Base-by-base conservation (phyloP, 1,140 invertebrate genomes). In the Drosophila equinoxialis region DNA sequence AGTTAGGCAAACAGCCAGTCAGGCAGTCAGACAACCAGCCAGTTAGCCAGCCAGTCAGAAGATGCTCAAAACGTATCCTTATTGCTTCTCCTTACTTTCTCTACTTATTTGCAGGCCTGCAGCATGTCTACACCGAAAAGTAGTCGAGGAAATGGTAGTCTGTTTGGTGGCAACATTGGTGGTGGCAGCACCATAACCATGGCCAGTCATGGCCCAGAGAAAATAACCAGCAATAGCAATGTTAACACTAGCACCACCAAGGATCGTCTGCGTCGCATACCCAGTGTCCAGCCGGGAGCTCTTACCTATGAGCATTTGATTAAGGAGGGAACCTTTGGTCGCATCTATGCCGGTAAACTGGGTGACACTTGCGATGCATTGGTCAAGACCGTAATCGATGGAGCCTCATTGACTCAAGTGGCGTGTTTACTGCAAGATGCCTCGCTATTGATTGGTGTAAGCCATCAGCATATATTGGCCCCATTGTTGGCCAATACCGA, bases 371-470 rank as follows among this genome's bases (percentile, higher is more conserved):
- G 96, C 84, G 95, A 97, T 65, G 96, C 97, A 26, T 94, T 96
- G 69, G 95, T 98, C 62, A 98, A 98, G 93, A 97, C 97, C 30
- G 96, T 94, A 93, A 68, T 94, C 96, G 97, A 97, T 89, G 95
- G 96, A 42, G 97, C 97, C 10, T 96, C 96, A 3, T 94, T 95
- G 54, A 95, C 96, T 82, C 97, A 98, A 92, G 95, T 97, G 1
- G 95, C 96, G 4, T 93, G 97, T 48, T 93, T 98, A 54, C 94
- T 98, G 59, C 95, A 96, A 5, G 97, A 98, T 92, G 97, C 97
- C 3, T 95, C 97, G 23, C 94, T 97, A 84, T 94, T 98, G 74
- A 96, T 96, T 70, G 96, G 96, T 6, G 93, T 98, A 60, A 94
- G 94, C 17, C 97, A 98, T 84, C 95, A 95, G 65, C 97, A 98